A percentile compares a stretch with the other conserved stretches of the same genome.
Conservation (phyloP, 2,888 invertebrate species). For the Dasypogon diadema region DNA sequence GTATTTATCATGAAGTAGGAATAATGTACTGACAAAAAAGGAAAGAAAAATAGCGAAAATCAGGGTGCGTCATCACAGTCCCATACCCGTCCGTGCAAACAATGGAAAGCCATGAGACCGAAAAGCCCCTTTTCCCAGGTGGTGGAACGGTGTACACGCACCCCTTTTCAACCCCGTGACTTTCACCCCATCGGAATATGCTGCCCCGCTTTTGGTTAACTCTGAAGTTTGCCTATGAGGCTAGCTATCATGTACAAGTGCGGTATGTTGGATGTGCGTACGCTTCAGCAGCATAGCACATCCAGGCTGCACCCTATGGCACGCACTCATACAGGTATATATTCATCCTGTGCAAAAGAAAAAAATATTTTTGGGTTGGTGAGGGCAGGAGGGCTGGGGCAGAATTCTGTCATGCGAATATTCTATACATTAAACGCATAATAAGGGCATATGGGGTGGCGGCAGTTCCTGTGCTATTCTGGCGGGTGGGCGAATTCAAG, state of each 20-base stretch:
- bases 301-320: constrained; percentile 53
- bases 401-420: constrained; percentile 56
- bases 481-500: constrained; percentile 6
- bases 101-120: constrained; percentile 47
- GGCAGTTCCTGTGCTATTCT: background rate
- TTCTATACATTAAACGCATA: constrained; percentile 54
- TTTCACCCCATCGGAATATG: constrained; percentile 7
- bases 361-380: constrained; percentile 55
- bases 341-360: constrained; percentile 7
- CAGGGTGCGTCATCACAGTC: constrained; percentile 48
- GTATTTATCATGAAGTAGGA: constrained; percentile 45
- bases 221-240: constrained; percentile 46
- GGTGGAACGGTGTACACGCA: constrained; percentile 11
- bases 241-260: constrained; percentile 47
- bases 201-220: constrained; percentile 46
- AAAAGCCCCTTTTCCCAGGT: constrained; percentile 29
- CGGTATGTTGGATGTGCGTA: constrained; percentile 51
- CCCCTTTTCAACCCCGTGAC: constrained; percentile 34
- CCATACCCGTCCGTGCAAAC: constrained; percentile 31
- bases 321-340: constrained; percentile 38
- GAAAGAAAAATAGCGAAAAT: constrained; percentile 49
- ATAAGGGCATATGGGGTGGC: constrained; percentile 41
- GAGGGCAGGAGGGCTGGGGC: constrained; percentile 31
- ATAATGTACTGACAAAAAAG: constrained; percentile 45
- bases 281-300: constrained; percentile 53